Evolutionary conservation across 2,113 vertebrate genomes (phyloP).

Genomic region (Isurus oxyrinchus): DNA sequence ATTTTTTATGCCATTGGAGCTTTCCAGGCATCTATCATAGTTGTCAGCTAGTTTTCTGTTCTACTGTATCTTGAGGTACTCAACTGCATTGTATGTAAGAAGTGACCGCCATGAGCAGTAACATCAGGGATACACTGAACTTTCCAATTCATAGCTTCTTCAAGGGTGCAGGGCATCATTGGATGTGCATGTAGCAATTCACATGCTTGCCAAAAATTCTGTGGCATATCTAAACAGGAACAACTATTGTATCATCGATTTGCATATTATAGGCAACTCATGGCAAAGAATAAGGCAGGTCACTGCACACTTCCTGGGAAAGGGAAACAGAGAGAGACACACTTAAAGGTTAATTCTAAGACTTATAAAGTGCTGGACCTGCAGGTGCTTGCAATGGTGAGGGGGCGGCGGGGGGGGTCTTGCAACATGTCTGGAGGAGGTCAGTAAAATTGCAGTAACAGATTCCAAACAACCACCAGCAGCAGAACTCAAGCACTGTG

Average conservation of each 20-base stretch:
- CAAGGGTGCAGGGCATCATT: neutral
- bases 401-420: too few relatives aligned
- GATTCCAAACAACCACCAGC: neutral
- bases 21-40: neutral
- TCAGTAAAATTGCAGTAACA: neutral
- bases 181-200: neutral
- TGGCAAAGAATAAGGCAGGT: neutral
- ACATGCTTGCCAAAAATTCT: neutral
- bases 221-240: neutral
- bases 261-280: neutral
- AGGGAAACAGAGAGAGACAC: neutral
- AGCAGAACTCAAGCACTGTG: neutral
- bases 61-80: neutral
- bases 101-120: neutral
- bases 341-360: neutral
- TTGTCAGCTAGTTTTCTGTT: neutral
- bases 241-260: neutral
- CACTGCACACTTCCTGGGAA: neutral
- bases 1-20: neutral
- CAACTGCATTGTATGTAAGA: neutral
- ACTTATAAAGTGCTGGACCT: neutral
- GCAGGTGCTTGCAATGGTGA: neutral
- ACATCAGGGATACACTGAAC: neutral
- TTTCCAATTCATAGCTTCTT: neutral
- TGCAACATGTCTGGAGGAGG: neutral